Evolutionary conservation across 2,113 vertebrate genomes (phyloP).

Genomic region (Chionomys nivalis): DNA sequence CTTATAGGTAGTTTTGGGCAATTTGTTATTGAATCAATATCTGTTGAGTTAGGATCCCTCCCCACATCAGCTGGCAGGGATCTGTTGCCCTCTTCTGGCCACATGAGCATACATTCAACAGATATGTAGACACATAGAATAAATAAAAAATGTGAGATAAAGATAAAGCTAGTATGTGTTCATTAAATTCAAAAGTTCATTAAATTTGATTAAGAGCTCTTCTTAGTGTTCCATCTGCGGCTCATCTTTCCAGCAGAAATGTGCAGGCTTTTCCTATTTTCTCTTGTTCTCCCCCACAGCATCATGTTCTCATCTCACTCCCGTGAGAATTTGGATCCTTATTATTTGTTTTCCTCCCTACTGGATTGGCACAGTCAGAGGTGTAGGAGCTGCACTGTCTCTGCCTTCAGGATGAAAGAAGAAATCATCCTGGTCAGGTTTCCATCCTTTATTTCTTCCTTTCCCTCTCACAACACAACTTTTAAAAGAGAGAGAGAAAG

Average conservation of each 20-base stretch:
- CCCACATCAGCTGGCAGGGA: neutral
- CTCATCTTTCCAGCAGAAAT: neutral
- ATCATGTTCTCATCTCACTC: neutral
- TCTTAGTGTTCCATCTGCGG: neutral
- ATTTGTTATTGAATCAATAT: neutral
- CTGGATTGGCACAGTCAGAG: neutral
- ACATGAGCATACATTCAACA: neutral
- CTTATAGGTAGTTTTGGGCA: constrained; percentile 7
- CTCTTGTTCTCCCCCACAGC: neutral
- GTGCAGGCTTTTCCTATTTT: neutral
- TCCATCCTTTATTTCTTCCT: neutral
- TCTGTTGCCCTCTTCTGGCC: neutral
- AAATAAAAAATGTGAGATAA: neutral
- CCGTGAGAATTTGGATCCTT: neutral
- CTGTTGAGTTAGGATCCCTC: neutral
- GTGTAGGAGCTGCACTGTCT: neutral
- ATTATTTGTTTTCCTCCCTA: neutral
- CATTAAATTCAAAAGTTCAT: neutral
- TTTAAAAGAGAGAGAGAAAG: neutral
- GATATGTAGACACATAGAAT: neutral
- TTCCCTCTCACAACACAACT: neutral
- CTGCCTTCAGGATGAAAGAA: neutral
- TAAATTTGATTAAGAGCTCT: neutral
- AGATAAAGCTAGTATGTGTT: neutral
- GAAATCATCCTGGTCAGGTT: neutral